Evolutionary conservation across 2,888 invertebrate genomes (phyloP), one percentile per base, ranked within the genome.

Genomic region (Apotomis capreana): DNA sequence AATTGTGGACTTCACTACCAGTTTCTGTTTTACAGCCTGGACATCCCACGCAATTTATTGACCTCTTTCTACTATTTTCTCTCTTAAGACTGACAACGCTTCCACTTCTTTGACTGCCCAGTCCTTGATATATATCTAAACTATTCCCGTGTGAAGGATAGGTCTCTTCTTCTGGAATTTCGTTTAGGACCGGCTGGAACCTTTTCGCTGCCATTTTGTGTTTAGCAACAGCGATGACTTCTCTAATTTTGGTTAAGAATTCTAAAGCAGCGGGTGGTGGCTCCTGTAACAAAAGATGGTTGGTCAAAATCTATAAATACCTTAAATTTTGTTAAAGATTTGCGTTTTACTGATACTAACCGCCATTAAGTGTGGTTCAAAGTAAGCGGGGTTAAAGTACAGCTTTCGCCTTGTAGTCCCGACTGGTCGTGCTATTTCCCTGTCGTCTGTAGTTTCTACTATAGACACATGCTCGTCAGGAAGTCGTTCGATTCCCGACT

Each of bases 201-300:
- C 96, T 94, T 88, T 97, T 97, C 0, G 96, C 91, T 55, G 95
- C 95, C 96, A 98, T 97, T 91, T 97, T 97, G 80, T 96, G 96
- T 84, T 97, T 97, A 6, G 98, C 98, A 64, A 98, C 96, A 57
- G 97, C 94, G 79, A 98, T 98, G 5, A 98, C 98, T 93, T 98
- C 97, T 75, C 98, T 95, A 75, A 98, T 97, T 94, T 97, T 97
- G 0, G 95, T 94, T 64, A 98, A 93, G 86, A 98, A 98, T 87
- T 98, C 98, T 78, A 98, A 91, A 37, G 98, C 98, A 68, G 97
- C 97, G 57, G 97, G 96, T 60, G 98, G 98, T 36, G 98, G 98
- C 78, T 97, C 96, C 96, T 97, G 91, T n/a, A 93, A 93, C 75
- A 76, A 80, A 77, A 80, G 77, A 2, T 74, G 63, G 74, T 67